A percentile compares a stretch with the other conserved stretches of the same genome.
These are phyloP conservation scores for Lapara coniferarum DNA, from an alignment of 2,888 invertebrate species.

Conservation along the genomic window DNA sequence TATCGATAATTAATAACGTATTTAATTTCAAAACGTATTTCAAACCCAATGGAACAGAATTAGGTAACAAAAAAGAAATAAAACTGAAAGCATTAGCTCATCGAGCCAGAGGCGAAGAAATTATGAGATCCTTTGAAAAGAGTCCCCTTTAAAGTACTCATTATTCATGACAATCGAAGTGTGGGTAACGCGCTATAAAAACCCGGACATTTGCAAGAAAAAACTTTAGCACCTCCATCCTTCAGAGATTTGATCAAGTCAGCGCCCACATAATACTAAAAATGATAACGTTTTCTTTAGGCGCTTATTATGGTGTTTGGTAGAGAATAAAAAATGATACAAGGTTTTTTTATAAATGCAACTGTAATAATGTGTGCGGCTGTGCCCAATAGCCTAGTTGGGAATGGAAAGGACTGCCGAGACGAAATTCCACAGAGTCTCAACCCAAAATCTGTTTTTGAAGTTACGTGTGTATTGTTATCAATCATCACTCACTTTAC, in stretches of 20 bases:
- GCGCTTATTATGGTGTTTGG: slow-evolving; percentile 37
- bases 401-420: too few relatives aligned
- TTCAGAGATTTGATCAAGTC: slow-evolving; percentile 53
- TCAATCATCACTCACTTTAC: too few relatives aligned
- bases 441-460: too few relatives aligned
- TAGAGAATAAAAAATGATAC: slow-evolving; percentile 25
- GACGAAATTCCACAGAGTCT: too few relatives aligned
- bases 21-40: not conserved
- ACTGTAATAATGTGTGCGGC: too few relatives aligned
- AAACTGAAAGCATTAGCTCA: slow-evolving; percentile 10
- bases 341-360: too few relatives aligned
- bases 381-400: too few relatives aligned
- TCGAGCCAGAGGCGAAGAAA: slow-evolving; percentile 31
- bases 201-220: slow-evolving; percentile 40
- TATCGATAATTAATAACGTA: too few relatives aligned
- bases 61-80: slow-evolving; percentile 1
- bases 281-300: slow-evolving; percentile 48
- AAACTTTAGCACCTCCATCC: slow-evolving; percentile 48
- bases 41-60: not conserved
- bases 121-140: slow-evolving; percentile 33
- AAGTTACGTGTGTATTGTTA: too few relatives aligned
- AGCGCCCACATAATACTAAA: slow-evolving; percentile 51
- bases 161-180: slow-evolving; percentile 46
- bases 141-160: slow-evolving; percentile 34
- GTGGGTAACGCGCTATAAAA: slow-evolving; percentile 41